Evolutionary conservation across 2,797 vertebrate genomes (phyloP), one percentile per base, ranked within the genome.

Genomic region (Malacoraja senta): DNA sequence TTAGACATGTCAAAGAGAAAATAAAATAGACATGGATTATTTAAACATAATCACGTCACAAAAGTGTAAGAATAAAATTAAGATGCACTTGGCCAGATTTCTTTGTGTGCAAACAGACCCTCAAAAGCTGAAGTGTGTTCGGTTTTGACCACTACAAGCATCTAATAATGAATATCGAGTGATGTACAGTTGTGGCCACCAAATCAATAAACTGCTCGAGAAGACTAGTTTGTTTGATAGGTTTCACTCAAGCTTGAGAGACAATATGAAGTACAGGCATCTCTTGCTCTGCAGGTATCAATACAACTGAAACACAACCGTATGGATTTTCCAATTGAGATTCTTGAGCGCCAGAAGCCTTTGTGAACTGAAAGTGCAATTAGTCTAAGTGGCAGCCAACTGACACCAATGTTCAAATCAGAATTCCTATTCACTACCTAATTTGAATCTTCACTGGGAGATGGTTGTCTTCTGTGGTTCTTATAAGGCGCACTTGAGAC

Each of bases 401-500:
- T 83, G 80, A 83, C 24, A 86, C 10, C 61, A 68, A 35, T 88
- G 17, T 88, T 35, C 84, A 68, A 32, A 74, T 91, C 90, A 72
- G 72, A 91, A 53, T 44, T 3, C 68, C 35, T 29, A 44, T 44
- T 76, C 44, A 29, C 68, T 53, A 26, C 3, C 26, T 8, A 19
- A 88, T 68, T 88, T 68, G n/a, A 88, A 88, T 88, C 38, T 53
- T 91, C 68, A 72, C 10, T 29, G 6, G 38, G 38, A 44, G 24
- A 6, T 4, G 7, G 26, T 76, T 44, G 71, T 29, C 71, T 53
- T 74, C 24, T 74, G 68, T 53, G 1, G 10, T 74, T 74, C 35
- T 29, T 74, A 74, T 17, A 24, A 15, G 8, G 71, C 10, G 17
- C 71, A n/a, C 90, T 76, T 44, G 10, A 76, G 71, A n/a, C 71